Percentiles rank a stretch among this genome's conserved stretches.
Evolutionary conservation across 2,888 invertebrate species (phyloP).

Genomic region (Dryocosmus kuriphilus): DNA sequence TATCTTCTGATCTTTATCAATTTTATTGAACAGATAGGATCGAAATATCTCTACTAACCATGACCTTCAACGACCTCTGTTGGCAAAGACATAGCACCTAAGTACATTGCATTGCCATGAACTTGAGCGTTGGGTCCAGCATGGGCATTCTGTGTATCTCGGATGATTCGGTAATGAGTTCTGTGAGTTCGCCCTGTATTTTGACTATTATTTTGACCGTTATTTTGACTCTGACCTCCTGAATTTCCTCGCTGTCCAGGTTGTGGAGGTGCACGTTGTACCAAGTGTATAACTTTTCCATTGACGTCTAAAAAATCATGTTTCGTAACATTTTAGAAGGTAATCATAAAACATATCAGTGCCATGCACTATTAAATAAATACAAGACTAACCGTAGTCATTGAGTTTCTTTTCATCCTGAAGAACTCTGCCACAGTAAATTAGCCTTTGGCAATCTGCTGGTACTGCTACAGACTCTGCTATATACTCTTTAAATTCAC

Average conservation of each 20-base stretch:
- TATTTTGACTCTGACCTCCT: conserved; percentile 72
- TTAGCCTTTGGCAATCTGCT: conserved; percentile 91
- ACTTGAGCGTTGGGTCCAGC: conserved; percentile 61
- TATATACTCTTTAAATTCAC: conserved; percentile 89
- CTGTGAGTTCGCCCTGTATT: conserved; percentile 54
- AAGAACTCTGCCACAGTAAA: conserved; percentile 96
- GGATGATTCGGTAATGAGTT: conserved; percentile 68
- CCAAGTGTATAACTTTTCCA: conserved; percentile 95
- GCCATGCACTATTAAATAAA: not conserved
- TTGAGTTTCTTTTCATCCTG: conserved; percentile 91
- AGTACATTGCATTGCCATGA: conserved; percentile 80
- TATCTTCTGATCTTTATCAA: not conserved
- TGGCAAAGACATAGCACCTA: conserved; percentile 81
- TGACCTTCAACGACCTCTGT: conserved; percentile 75
- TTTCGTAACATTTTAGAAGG: not conserved
- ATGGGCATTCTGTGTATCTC: conserved; percentile 47
- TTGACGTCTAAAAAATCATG: conserved; percentile 84
- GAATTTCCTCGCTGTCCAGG: conserved; percentile 76
- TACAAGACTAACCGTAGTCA: conserved; percentile 86
- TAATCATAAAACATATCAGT: not conserved
- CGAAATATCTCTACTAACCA: conserved; percentile 54
- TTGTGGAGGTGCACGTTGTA: conserved; percentile 90
- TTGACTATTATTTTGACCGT: conserved; percentile 69
- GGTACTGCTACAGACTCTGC: conserved; percentile 88
- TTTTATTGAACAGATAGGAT: conserved; percentile 5